Base-by-base conservation (phyloP, 2,888 invertebrate species). In the Orthosia incerta region DNA sequence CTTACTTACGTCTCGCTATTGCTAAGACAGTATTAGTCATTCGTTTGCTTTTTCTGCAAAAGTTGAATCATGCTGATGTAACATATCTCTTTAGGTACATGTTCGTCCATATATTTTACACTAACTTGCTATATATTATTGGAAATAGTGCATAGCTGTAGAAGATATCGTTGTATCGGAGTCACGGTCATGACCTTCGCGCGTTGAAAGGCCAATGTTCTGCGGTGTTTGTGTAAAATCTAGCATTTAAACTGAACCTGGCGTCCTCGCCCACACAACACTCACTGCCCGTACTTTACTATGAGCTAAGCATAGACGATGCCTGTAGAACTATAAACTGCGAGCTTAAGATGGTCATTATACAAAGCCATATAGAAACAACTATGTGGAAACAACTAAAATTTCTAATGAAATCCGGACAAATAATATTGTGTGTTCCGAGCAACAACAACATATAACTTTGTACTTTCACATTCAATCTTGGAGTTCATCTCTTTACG, bases 191-290 rank as follows among this genome's bases (percentile, higher is more conserved):
- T 85, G 89, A 89, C 90, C 91, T 91, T 90, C 88, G 80, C 81
- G 82, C 83, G 74, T 76, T 79, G 84, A 93, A 91, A 94, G 94
- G 94, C 93, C 93, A 93, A 94, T 88, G 94, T 90, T 91, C 93
- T 89, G 68, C 74, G 86, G 86, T 84, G 88, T 89, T 89, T 89
- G 88, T 87, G 85, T 83, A 86, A 88, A 90, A 87, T 82, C 88
- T 89, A 89, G 87, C 86, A 80, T 80, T 84, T 76, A 73, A 79
- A 83, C 80, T 87, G 87, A 89, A 92, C 88, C 86, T 80, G 91
- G 60, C 86, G 89, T 84, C 91, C 91, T 92, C 90, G 90, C 86
- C 87, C 87, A 88, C 87, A 74, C 86, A 73, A 81, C 74, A 53
- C 56, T 74, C 31, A 45, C 57, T 78, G 65, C 45, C 48, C 50